Percentiles rank a stretch among this genome's conserved stretches.
Conservation (phyloP, 1,140 invertebrate genomes). For the Tetramorium simillimum region DNA sequence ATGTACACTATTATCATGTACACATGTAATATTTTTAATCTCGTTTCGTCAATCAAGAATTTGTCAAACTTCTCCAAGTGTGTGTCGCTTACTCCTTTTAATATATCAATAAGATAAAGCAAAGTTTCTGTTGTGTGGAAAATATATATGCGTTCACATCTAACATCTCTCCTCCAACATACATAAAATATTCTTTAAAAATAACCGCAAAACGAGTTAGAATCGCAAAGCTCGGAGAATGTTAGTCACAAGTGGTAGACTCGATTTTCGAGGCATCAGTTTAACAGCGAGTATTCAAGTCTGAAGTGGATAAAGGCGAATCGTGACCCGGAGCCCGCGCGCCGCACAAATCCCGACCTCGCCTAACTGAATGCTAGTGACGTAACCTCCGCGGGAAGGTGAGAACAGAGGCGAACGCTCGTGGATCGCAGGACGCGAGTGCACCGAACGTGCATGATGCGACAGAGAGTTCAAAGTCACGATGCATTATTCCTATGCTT, state of each 20-base stretch:
- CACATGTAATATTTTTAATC: neutral
- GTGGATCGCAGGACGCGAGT: constrained; percentile 72
- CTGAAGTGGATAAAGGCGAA: constrained; percentile 43
- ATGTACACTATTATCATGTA: too few species aligned
- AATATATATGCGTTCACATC: neutral
- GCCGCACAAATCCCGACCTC: constrained; percentile 72
- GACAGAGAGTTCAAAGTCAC: constrained; percentile 55
- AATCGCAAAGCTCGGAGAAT: neutral
- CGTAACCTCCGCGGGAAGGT: constrained; percentile 56
- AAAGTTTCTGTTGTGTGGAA: neutral
- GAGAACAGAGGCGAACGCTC: constrained; percentile 49
- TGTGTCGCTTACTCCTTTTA: too few species aligned
- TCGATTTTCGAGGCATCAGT: neutral
- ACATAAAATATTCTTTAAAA: neutral
- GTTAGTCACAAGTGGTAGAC: neutral
- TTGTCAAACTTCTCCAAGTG: neutral
- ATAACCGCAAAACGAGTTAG: neutral
- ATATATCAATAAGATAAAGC: neutral
- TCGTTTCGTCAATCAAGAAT: neutral
- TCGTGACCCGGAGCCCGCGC: constrained; percentile 52
- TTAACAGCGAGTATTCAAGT: neutral
- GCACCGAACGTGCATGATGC: constrained; percentile 51
- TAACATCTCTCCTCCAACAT: neutral
- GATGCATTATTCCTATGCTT: constrained; percentile 11
- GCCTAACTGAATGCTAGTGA: constrained; percentile 73